A percentile compares a stretch with the other conserved stretches of the same genome.
phyloP scores from a whole-genome alignment of 1,140 invertebrate genomes.

The Penaeus vannamei region DNA sequence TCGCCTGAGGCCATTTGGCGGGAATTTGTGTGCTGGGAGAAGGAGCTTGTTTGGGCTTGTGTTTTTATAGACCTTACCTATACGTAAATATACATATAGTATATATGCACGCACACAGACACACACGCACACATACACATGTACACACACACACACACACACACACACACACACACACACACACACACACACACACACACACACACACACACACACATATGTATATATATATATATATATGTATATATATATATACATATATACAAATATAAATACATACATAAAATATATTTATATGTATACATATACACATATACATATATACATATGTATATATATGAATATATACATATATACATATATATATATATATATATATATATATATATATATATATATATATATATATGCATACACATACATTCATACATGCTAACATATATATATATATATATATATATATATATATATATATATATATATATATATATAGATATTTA shows the following conservation, averaged over 20 bases:
- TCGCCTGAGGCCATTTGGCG: too few relatives aligned
- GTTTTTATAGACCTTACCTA: too few relatives aligned
- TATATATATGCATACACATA: not conserved
- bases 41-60: too few relatives aligned
- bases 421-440: too few relatives aligned
- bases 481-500: too few relatives aligned
- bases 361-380: too few relatives aligned
- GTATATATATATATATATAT: not conserved
- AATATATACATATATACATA: not conserved
- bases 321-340: conserved; percentile 9
- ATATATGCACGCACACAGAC: not conserved
- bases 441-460: too few relatives aligned
- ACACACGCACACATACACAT: not conserved
- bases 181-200: not conserved
- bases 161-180: not conserved
- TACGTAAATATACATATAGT: conserved; percentile 21
- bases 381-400: not conserved
- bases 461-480: too few relatives aligned
- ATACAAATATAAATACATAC: not conserved
- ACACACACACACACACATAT: not conserved
- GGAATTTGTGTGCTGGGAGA: too few relatives aligned
- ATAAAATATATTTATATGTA: not conserved
- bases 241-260: not conserved
- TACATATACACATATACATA: not conserved
- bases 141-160: conserved; percentile 2